Base-by-base conservation (phyloP, 2,113 vertebrate species). In the Pao palembangensis region DNA sequence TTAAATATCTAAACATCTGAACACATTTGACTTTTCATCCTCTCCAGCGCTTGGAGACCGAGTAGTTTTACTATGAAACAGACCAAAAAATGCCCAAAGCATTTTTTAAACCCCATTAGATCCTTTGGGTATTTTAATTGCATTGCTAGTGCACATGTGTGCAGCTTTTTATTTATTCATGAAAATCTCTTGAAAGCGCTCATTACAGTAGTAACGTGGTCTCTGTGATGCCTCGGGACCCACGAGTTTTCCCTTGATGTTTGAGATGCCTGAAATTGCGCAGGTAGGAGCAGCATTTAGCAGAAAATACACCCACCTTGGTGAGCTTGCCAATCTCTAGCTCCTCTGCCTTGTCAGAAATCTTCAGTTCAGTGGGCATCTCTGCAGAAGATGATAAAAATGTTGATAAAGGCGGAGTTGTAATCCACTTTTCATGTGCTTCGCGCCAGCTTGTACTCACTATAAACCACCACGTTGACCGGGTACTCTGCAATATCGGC, bases 271-370 rank as follows among this genome's bases (percentile, higher is more conserved):
- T 75, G 73, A 79, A 79, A 87, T 75, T 75, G 71, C 71, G 66
- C 72, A 58, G 57, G 55, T 46, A 83, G 61, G 69, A 75, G 74
- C 65, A 75, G 76, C 54, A 56, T 74, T 80, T 68, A 71, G 76
- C 62, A 79, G 69, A 28, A 70, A 78, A 75, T 67, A 80, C 72
- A 69, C 55, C 85, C 89, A 98, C 96, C 93, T 83, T 90, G 67
- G 92, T 93, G 51, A 90, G 88, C 84, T 94, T 93, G 68, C 93
- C 92, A 64, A 94, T 94, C 89, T 94, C 93, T 17, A 98, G 88
- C 76, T 92, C 92, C 15, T 75, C 71, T 19, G 92, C 91, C 85
- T 88, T 89, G 58, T 85, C 88, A 73, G 89, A 66, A 82, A 98
- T 93, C 85, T 91, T 88, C 75, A 94, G 91, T 70, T 71, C 83